phyloP scores from a whole-genome alignment of 2,888 invertebrate genomes.

The Arenicola marina region DNA sequence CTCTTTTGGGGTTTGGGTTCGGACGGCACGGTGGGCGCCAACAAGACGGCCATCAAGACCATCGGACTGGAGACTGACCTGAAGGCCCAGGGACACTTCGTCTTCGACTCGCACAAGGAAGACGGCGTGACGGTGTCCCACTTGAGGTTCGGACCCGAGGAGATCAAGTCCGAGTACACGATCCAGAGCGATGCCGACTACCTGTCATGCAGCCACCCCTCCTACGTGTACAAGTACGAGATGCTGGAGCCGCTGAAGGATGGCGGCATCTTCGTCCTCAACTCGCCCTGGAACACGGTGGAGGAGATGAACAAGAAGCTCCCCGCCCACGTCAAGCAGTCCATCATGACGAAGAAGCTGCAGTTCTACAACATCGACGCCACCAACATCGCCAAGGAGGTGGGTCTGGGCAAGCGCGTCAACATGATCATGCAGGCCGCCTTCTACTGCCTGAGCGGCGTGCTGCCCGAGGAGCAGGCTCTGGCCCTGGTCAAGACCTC shows the following conservation, averaged over 20 bases:
- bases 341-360: slow-evolving; percentile 31
- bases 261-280: slow-evolving; percentile 33
- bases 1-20: slow-evolving; percentile 36
- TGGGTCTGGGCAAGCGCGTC: slow-evolving; percentile 33
- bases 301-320: slow-evolving; percentile 32
- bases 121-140: slow-evolving; percentile 36
- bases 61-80: slow-evolving; percentile 33
- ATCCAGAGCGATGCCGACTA: slow-evolving; percentile 31
- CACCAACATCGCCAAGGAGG: slow-evolving; percentile 24
- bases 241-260: slow-evolving; percentile 33
- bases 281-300: slow-evolving; percentile 33
- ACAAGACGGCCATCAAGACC: slow-evolving; percentile 34
- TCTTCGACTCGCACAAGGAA: slow-evolving; percentile 36
- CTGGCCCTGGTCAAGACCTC: slow-evolving; percentile 30
- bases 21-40: slow-evolving; percentile 36
- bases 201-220: slow-evolving; percentile 29
- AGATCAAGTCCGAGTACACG: slow-evolving; percentile 29
- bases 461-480: slow-evolving; percentile 31
- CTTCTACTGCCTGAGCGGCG: slow-evolving; percentile 33
- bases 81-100: slow-evolving; percentile 35
- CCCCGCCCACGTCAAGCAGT: slow-evolving; percentile 28
- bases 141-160: slow-evolving; percentile 34
- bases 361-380: slow-evolving; percentile 36
- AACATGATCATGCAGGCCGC: slow-evolving; percentile 36
- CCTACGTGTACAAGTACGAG: slow-evolving; percentile 35